Evolutionary conservation across 92 coral and sea anemone genomes (phyloP).

Genomic region (Parazoanthus atlanticus): DNA sequence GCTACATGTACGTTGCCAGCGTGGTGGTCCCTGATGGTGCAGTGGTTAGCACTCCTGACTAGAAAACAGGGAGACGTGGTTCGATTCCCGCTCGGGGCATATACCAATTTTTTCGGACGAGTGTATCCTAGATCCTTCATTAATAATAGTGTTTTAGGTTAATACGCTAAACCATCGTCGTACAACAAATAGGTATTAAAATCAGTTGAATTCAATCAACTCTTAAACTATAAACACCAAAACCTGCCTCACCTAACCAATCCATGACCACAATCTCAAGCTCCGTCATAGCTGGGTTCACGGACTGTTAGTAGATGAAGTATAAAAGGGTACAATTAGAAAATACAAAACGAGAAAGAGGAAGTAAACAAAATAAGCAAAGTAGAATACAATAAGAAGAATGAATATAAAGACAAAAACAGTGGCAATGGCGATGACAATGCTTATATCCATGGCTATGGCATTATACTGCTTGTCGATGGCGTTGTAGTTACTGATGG

Average conservation of each 20-base stretch:
- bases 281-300: slow-evolving; percentile 33
- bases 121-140: too few species aligned
- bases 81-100: too few species aligned
- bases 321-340: not conserved
- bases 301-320: not conserved
- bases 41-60: too few species aligned
- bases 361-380: not conserved
- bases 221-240: not conserved
- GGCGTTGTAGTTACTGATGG: not conserved
- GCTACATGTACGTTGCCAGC: too few species aligned
- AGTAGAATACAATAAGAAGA: not conserved
- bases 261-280: slow-evolving; percentile 26
- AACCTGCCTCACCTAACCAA: not conserved
- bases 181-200: not conserved
- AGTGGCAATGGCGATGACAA: not conserved
- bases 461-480: too few species aligned
- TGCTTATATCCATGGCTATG: not conserved
- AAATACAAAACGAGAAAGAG: not conserved
- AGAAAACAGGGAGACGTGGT: too few species aligned
- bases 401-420: too few species aligned
- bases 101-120: too few species aligned
- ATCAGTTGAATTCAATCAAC: not conserved
- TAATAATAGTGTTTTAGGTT: too few species aligned
- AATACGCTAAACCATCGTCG: too few species aligned
- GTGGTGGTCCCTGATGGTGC: too few species aligned